Conservation (phyloP, 2,888 invertebrate genomes). For the Lypha dubia region DNA sequence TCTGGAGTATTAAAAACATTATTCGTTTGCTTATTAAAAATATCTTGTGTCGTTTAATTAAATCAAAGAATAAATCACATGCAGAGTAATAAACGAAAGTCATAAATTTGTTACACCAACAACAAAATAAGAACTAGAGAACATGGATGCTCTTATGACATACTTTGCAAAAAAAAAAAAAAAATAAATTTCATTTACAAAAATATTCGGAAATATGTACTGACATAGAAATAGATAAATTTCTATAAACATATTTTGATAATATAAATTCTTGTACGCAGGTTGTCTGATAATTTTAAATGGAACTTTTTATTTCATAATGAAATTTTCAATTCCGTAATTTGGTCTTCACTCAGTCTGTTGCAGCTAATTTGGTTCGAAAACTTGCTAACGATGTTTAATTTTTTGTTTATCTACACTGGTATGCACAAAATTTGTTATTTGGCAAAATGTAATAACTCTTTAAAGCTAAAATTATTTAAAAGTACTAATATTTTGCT, state of each 20-base stretch:
- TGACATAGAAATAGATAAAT: background rate
- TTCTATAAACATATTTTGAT: background rate
- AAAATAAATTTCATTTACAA: background rate
- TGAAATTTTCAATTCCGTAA: no score
- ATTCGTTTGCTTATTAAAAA: background rate
- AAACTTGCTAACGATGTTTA: no score
- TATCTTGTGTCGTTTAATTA: background rate
- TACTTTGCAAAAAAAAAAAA: no score
- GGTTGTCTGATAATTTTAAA: background rate
- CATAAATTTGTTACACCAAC: conserved; percentile 49
- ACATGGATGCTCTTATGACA: conserved; percentile 5
- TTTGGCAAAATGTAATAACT: no score
- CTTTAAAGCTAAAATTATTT: no score
- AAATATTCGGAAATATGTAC: background rate
- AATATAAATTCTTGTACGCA: background rate
- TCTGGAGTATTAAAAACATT: background rate
- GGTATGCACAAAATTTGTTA: no score
- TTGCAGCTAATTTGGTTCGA: no score
- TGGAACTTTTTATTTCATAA: background rate
- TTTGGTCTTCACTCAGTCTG: no score
- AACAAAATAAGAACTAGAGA: conserved; percentile 26
- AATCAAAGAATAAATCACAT: conserved; percentile 50
- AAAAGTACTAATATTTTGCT: no score
- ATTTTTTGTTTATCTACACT: no score
- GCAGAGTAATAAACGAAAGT: conserved; percentile 53